These are phyloP conservation scores for Zaprionus vittiger DNA, from an alignment of 1,140 invertebrate genomes.

Conservation along the genomic window DNA sequence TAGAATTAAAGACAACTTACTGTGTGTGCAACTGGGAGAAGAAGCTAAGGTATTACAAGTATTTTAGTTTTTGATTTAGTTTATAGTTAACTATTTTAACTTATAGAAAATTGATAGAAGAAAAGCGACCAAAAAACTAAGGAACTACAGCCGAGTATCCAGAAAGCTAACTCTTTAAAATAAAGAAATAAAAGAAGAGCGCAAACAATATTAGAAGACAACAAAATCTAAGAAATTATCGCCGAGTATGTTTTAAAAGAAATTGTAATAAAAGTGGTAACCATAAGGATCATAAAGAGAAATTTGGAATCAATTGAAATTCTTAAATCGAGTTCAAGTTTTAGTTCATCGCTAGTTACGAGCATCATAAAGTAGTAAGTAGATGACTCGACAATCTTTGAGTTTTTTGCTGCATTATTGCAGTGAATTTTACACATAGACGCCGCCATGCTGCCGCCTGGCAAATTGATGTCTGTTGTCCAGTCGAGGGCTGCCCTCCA, in stretches of 20 bases:
- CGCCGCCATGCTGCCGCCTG: slow-evolving; percentile 25
- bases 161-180: neutral
- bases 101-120: too few relatives aligned
- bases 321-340: neutral
- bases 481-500: slow-evolving; percentile 7
- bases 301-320: neutral
- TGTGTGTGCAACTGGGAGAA: too few relatives aligned
- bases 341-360: neutral
- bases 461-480: slow-evolving; percentile 31
- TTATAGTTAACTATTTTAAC: too few relatives aligned
- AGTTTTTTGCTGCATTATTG: slow-evolving; percentile 1
- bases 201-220: neutral
- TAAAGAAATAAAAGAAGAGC: neutral
- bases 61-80: too few relatives aligned
- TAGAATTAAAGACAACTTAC: too few relatives aligned
- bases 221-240: neutral
- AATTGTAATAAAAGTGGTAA: neutral
- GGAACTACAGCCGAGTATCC: neutral
- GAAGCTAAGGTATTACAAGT: too few relatives aligned
- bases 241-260: neutral
- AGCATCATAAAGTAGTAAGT: slow-evolving; percentile 17
- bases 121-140: neutral
- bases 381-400: neutral
- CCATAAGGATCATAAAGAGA: neutral
- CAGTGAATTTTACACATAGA: slow-evolving; percentile 32